Percentiles rank a stretch among this genome's conserved stretches.
These are phyloP conservation scores for Thyatira batis DNA, from an alignment of 2,888 invertebrate species.

Conservation along the genomic window DNA sequence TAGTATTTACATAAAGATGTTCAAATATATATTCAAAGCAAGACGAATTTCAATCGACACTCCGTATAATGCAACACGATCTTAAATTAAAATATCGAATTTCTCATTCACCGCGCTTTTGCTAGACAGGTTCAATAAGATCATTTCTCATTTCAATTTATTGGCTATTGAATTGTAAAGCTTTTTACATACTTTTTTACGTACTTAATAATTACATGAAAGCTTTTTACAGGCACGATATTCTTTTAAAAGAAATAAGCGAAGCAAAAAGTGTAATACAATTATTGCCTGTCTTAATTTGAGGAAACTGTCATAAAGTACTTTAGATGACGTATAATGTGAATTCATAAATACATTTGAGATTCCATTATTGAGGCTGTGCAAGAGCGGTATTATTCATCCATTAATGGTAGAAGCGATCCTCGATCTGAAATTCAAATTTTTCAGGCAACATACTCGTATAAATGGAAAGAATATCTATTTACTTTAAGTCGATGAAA, in stretches of 20 bases:
- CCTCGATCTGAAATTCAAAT: constrained; percentile 57
- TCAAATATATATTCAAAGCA: neutral
- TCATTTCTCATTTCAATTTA: neutral
- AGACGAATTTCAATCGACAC: neutral
- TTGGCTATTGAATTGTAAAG: neutral
- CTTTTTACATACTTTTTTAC: too few relatives aligned
- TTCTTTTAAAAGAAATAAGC: neutral
- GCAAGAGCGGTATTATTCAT: constrained; percentile 58
- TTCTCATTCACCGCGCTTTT: neutral
- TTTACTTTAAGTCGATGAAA: constrained; percentile 37
- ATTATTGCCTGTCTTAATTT: constrained; percentile 9
- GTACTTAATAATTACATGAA: too few relatives aligned
- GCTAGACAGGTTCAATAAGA: neutral
- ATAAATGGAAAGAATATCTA: constrained; percentile 62
- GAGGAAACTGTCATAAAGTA: constrained; percentile 31
- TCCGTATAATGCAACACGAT: neutral
- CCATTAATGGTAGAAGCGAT: constrained; percentile 53
- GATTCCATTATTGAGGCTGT: constrained; percentile 51
- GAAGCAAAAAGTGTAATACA: constrained; percentile 14
- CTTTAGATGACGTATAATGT: constrained; percentile 46
- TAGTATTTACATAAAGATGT: too few relatives aligned
- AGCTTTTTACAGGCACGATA: neutral
- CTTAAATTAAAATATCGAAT: constrained; percentile 1
- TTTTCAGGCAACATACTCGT: constrained; percentile 63
- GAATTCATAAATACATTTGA: constrained; percentile 50